phyloP scores from a whole-genome alignment of 2,888 invertebrate species.

The Junonia oenone region DNA sequence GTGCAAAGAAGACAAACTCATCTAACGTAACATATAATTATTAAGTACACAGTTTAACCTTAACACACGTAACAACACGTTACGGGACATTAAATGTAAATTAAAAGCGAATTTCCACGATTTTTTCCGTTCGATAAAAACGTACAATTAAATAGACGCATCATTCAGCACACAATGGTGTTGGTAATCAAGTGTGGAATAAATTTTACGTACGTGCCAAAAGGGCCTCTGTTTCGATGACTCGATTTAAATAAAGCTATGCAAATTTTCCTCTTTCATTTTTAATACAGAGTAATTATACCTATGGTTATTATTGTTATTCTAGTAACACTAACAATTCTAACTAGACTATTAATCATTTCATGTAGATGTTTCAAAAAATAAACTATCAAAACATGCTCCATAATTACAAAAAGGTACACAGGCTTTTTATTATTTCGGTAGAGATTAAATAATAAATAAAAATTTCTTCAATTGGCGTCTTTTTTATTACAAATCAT shows the following conservation, averaged over 20 bases:
- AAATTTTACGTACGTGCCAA: conserved; percentile 11
- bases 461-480: too few species aligned
- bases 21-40: not conserved
- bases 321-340: too few species aligned
- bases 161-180: conserved; percentile 12
- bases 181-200: conserved; percentile 13
- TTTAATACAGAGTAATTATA: not conserved
- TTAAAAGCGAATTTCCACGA: not conserved
- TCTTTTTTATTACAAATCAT: too few species aligned
- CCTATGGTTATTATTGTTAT: too few species aligned
- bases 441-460: too few species aligned
- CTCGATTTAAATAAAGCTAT: conserved; percentile 3
- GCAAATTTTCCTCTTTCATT: conserved; percentile 12
- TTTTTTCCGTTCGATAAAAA: not conserved
- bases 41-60: not conserved
- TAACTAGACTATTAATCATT: too few species aligned
- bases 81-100: not conserved
- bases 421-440: too few species aligned
- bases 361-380: too few species aligned
- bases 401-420: too few species aligned
- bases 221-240: conserved; percentile 12
- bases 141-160: conserved; percentile 12
- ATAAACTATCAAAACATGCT: too few species aligned
- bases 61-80: not conserved
- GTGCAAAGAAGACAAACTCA: too few species aligned